Conservation (phyloP, 2,797 vertebrate species). For the Myotis myotis region DNA sequence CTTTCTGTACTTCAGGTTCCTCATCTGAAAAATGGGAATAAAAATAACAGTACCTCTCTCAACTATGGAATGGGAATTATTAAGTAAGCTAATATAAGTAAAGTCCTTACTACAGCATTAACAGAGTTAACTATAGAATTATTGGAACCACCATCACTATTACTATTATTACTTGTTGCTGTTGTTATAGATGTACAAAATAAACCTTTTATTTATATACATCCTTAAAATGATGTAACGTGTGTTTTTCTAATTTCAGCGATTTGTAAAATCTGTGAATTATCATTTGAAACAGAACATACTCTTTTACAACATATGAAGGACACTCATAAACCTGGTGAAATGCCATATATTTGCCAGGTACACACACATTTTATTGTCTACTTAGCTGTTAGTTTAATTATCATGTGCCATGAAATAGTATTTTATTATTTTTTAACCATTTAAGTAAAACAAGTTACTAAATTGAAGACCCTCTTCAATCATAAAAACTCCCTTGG, state of each 20-base stretch:
- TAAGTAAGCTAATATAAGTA: constrained; percentile 16
- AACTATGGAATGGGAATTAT: background rate
- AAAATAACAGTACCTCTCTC: background rate
- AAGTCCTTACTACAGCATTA: background rate
- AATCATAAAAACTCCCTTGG: background rate
- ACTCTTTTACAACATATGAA: constrained; percentile 98
- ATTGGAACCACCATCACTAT: background rate
- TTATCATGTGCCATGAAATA: background rate
- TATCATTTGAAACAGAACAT: constrained; percentile 97
- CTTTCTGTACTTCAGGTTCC: background rate
- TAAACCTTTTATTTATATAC: background rate
- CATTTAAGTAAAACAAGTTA: constrained; percentile 71
- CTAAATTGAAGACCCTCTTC: constrained; percentile 43
- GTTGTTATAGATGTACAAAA: background rate
- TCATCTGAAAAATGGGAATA: constrained; percentile 18
- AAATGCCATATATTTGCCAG: constrained; percentile 99
- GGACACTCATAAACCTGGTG: constrained; percentile 98
- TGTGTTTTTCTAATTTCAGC: constrained; percentile 85
- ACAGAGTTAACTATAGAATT: background rate
- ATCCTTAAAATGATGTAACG: constrained; percentile 32
- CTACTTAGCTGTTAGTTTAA: constrained; percentile 52
- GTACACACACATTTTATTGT: constrained; percentile 82
- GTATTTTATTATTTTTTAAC: constrained; percentile 80
- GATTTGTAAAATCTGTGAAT: constrained; percentile 98
- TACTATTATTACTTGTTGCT: background rate